These are phyloP conservation scores for Eumeta japonica DNA, from an alignment of 1,140 invertebrate species.

Conservation along the genomic window DNA sequence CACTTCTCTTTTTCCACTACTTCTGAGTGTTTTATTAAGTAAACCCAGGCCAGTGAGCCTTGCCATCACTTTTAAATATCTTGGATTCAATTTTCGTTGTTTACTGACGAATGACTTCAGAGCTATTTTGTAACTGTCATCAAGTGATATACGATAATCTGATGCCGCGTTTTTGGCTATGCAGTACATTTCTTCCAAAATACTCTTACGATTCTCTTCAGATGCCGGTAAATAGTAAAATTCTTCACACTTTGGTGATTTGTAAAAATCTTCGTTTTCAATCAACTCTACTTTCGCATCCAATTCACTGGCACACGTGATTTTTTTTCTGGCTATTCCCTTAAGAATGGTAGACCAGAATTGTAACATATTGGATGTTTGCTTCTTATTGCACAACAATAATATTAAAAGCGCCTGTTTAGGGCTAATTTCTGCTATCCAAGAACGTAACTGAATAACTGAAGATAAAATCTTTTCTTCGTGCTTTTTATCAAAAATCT, in stretches of 20 bases:
- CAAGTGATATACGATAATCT: slow-evolving; percentile 39
- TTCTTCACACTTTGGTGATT: slow-evolving; percentile 27
- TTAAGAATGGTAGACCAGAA: slow-evolving; percentile 34
- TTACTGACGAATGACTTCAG: slow-evolving; percentile 35
- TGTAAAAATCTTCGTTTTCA: slow-evolving; percentile 36
- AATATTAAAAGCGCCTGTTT: slow-evolving; percentile 36
- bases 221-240: slow-evolving; percentile 28
- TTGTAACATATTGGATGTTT: slow-evolving; percentile 30
- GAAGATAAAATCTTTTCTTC: too few species aligned
- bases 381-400: slow-evolving; percentile 39
- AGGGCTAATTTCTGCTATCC: slow-evolving; percentile 32
- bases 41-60: slow-evolving; percentile 40
- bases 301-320: slow-evolving; percentile 33
- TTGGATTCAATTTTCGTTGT: slow-evolving; percentile 40
- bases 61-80: slow-evolving; percentile 44
- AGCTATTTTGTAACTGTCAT: slow-evolving; percentile 31
- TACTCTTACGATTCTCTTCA: slow-evolving; percentile 24
- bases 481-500: too few species aligned
- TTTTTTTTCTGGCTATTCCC: slow-evolving; percentile 42
- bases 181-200: slow-evolving; percentile 42
- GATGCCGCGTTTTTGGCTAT: slow-evolving; percentile 50
- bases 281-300: slow-evolving; percentile 48
- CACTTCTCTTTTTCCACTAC: too few species aligned
- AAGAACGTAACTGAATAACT: too few species aligned
- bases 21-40: slow-evolving; percentile 20